Conservation (phyloP, 2,113 vertebrate species). For the Scatophagus argus region DNA sequence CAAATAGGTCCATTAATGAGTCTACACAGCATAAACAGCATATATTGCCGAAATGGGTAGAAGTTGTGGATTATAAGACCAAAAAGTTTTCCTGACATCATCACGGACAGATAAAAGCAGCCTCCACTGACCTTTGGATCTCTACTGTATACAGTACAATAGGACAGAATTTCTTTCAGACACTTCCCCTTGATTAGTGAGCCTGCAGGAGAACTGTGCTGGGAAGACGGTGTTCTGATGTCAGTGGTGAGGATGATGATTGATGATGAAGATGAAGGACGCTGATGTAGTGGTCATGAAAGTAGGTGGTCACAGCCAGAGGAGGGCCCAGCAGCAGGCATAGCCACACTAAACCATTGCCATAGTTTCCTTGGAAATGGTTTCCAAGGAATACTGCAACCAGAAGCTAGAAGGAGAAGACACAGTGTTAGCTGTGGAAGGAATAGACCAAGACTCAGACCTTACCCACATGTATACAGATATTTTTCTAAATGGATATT, state of each 20-base stretch:
- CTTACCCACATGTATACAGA: too few species aligned
- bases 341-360: constrained; percentile 59
- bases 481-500: too few species aligned
- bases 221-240: background rate
- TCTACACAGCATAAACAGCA: background rate
- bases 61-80: background rate
- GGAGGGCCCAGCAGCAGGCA: constrained; percentile 61
- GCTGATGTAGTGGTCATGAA: constrained; percentile 62
- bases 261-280: background rate
- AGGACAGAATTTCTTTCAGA: background rate
- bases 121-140: background rate
- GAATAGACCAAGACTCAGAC: background rate
- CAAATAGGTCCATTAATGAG: background rate
- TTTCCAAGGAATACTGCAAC: constrained; percentile 54
- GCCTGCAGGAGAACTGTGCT: constrained; percentile 5
- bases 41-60: background rate
- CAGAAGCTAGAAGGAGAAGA: constrained; percentile 49
- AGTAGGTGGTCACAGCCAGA: constrained; percentile 59
- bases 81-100: background rate
- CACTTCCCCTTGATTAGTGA: background rate
- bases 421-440: background rate
- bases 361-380: constrained; percentile 64
- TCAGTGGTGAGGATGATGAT: background rate
- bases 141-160: background rate
- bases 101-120: background rate